phyloP scores from a whole-genome alignment of 1,140 invertebrate genomes.

The Drosophila obscura region DNA sequence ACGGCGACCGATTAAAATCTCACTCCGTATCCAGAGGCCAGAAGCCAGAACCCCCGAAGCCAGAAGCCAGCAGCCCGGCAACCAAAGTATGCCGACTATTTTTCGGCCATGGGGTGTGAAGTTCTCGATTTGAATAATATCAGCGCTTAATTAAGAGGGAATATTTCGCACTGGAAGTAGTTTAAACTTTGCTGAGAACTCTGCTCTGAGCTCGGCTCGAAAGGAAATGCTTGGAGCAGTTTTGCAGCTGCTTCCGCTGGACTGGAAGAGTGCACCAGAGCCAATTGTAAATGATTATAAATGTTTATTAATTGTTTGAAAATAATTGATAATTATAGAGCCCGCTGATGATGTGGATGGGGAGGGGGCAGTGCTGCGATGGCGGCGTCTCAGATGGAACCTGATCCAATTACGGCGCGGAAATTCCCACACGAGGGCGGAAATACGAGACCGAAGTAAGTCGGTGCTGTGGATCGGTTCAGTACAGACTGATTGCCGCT shows the following conservation, averaged over 20 bases:
- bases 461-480: conserved; percentile 27
- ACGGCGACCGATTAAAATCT: conserved; percentile 71
- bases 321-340: conserved; percentile 72
- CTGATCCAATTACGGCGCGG: conserved; percentile 72
- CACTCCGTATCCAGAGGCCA: conserved; percentile 35
- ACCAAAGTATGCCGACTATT: conserved; percentile 32
- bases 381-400: conserved; percentile 34
- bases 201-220: neutral
- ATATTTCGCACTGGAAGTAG: too few relatives aligned
- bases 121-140: conserved; percentile 37
- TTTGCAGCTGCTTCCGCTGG: conserved; percentile 65
- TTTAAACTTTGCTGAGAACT: neutral
- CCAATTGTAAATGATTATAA: conserved; percentile 61
- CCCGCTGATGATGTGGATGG: conserved; percentile 13
- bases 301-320: conserved; percentile 76
- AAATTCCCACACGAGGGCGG: conserved; percentile 73
- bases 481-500: conserved; percentile 80
- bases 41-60: conserved; percentile 1
- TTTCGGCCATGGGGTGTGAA: conserved; percentile 36
- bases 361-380: neutral
- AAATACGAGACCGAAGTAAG: conserved; percentile 62
- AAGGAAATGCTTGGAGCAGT: conserved; percentile 5
- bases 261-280: conserved; percentile 1
- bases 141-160: conserved; percentile 32
- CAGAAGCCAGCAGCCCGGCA: conserved; percentile 37